phyloP scores from a whole-genome alignment of 1,140 invertebrate species.

The Acromyrmex charruanus region DNA sequence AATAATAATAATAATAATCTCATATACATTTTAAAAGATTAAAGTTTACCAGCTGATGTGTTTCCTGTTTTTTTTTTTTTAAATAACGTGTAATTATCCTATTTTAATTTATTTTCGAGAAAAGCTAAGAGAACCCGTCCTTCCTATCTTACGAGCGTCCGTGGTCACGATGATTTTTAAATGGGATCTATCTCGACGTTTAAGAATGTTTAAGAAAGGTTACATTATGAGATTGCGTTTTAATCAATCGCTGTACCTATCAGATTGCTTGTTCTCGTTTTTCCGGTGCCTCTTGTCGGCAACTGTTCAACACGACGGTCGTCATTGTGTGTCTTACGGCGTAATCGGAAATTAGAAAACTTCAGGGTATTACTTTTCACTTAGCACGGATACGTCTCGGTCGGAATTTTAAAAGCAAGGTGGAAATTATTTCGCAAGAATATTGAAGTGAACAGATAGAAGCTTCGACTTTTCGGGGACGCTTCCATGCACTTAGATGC shows the following conservation, averaged over 20 bases:
- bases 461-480: slow-evolving; percentile 3
- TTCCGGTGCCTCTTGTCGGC: slow-evolving; percentile 7
- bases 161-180: background rate
- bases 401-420: slow-evolving; percentile 46
- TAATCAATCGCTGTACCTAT: slow-evolving; percentile 25
- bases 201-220: background rate
- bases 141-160: no score
- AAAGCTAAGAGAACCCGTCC: no score
- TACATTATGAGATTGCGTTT: slow-evolving; percentile 12
- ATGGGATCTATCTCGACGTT: background rate
- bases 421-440: slow-evolving; percentile 33
- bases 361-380: slow-evolving; percentile 54
- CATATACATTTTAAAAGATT: no score
- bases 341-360: slow-evolving; percentile 62
- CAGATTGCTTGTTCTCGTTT: background rate
- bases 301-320: slow-evolving; percentile 28
- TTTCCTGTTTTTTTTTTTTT: no score
- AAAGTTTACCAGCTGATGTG: no score
- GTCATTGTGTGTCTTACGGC: slow-evolving; percentile 32
- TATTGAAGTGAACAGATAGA: background rate
- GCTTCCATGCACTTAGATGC: background rate
- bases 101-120: no score
- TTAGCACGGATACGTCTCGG: slow-evolving; percentile 27
- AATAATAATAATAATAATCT: no score
- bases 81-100: no score